Conservation (phyloP, 1,140 invertebrate species). For the Plodia interpunctella region DNA sequence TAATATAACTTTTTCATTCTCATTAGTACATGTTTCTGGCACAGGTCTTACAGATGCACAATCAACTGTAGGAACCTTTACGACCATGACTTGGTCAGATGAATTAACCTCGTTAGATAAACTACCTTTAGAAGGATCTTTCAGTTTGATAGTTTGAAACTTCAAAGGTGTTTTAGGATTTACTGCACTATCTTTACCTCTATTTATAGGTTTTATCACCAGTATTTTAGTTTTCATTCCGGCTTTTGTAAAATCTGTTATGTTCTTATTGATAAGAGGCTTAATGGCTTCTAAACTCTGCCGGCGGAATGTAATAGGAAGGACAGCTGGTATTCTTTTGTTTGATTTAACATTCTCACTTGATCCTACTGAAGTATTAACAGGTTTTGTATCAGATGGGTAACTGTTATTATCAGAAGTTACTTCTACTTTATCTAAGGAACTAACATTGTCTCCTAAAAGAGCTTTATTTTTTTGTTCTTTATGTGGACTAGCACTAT, state of each 20-base stretch:
- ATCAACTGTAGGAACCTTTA: conserved; percentile 60
- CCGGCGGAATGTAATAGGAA: conserved; percentile 58
- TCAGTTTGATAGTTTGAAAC: conserved; percentile 68
- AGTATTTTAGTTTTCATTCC: conserved; percentile 70
- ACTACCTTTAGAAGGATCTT: conserved; percentile 44
- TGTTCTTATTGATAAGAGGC: conserved; percentile 65
- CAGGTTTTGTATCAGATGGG: background rate
- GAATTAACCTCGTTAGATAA: conserved; percentile 43
- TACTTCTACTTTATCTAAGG: background rate
- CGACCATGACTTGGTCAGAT: conserved; percentile 55
- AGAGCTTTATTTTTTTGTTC: conserved; percentile 14
- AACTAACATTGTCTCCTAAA: background rate
- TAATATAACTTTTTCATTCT: background rate
- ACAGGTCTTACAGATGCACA: conserved; percentile 18
- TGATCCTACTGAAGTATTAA: background rate
- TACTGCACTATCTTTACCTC: conserved; percentile 44
- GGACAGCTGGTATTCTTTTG: conserved; percentile 30
- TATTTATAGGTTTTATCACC: conserved; percentile 65
- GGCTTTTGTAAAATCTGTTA: conserved; percentile 61
- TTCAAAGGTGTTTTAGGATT: conserved; percentile 45
- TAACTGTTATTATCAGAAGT: background rate
- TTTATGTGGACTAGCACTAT: conserved; percentile 23
- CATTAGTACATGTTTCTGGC: background rate
- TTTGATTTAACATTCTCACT: conserved; percentile 2
- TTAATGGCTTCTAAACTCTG: conserved; percentile 63